Conservation (phyloP, 2,888 invertebrate genomes). For the Antheraea yamamai region DNA sequence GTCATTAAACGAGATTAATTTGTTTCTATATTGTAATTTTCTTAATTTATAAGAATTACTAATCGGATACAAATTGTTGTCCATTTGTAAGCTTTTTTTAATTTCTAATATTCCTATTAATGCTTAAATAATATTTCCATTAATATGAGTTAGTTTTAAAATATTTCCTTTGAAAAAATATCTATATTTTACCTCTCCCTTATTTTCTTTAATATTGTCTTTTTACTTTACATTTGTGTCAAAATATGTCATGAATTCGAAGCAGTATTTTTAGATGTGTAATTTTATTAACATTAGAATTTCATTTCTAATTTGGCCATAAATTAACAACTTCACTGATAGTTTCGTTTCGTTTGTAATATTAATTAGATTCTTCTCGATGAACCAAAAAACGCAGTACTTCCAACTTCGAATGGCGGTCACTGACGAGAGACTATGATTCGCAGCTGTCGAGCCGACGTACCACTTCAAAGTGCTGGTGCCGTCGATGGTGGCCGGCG, state of each 20-base stretch:
- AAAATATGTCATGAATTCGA: not conserved
- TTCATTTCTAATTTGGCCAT: not conserved
- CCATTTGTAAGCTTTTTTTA: not conserved
- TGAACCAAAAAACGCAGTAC: slow-evolving; percentile 17
- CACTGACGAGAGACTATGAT: slow-evolving; percentile 32
- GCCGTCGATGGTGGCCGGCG: slow-evolving; percentile 98
- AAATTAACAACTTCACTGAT: not conserved
- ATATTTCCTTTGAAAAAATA: too few species aligned
- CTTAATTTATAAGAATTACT: not conserved
- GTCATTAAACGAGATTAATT: not conserved
- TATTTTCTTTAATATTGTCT: not conserved
- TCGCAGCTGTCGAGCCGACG: slow-evolving; percentile 90
- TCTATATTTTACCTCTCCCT: too few species aligned
- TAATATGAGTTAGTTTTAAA: too few species aligned
- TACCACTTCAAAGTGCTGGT: slow-evolving; percentile 98
- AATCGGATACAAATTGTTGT: not conserved
- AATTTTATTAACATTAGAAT: not conserved
- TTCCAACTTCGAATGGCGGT: not conserved
- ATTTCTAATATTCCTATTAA: too few species aligned
- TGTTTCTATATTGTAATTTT: not conserved
- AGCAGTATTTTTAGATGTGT: not conserved
- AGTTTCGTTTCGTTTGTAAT: not conserved
- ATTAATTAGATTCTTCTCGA: not conserved
- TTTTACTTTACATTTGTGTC: not conserved
- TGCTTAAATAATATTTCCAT: too few species aligned